Percentiles rank a stretch among this genome's conserved stretches.
These are phyloP conservation scores for Hemithea aestivaria DNA, from an alignment of 2,888 invertebrate genomes.

Conservation along the genomic window DNA sequence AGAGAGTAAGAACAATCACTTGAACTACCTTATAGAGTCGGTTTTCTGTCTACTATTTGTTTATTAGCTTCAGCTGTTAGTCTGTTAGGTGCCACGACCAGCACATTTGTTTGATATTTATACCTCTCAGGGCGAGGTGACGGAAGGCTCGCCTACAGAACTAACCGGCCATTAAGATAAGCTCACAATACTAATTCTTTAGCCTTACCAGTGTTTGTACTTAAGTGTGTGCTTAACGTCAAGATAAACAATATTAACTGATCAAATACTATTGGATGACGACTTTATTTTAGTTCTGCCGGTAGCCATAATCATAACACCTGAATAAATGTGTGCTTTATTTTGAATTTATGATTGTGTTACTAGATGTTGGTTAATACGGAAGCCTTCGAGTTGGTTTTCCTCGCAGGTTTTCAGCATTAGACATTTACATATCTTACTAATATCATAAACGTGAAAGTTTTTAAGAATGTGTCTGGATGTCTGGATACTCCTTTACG, in stretches of 20 bases:
- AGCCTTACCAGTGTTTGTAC: conserved; percentile 27
- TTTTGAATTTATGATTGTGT: conserved; percentile 2
- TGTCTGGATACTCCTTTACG: no score
- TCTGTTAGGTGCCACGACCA: conserved; percentile 33
- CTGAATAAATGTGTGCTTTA: neutral
- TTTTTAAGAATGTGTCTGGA: no score
- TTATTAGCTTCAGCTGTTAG: conserved; percentile 32
- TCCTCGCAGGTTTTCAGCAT: no score
- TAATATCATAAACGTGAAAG: no score
- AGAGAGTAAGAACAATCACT: no score
- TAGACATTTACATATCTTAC: no score
- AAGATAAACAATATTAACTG: conserved; percentile 12
- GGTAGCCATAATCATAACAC: conserved; percentile 1
- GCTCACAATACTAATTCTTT: conserved; percentile 21
- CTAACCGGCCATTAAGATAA: conserved; percentile 27
- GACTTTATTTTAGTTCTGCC: conserved; percentile 11
- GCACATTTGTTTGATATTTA: conserved; percentile 49
- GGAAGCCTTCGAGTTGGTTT: no score
- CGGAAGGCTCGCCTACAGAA: conserved; percentile 31
- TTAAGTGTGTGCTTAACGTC: conserved; percentile 13
- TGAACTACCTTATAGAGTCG: no score
- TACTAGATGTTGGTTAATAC: neutral
- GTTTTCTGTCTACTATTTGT: no score
- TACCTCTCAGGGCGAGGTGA: conserved; percentile 41
- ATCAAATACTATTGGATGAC: conserved; percentile 3